A percentile compares a stretch with the other conserved stretches of the same genome.
Conservation (phyloP, 2,113 vertebrate genomes). For the Cephalopterus ornatus region DNA sequence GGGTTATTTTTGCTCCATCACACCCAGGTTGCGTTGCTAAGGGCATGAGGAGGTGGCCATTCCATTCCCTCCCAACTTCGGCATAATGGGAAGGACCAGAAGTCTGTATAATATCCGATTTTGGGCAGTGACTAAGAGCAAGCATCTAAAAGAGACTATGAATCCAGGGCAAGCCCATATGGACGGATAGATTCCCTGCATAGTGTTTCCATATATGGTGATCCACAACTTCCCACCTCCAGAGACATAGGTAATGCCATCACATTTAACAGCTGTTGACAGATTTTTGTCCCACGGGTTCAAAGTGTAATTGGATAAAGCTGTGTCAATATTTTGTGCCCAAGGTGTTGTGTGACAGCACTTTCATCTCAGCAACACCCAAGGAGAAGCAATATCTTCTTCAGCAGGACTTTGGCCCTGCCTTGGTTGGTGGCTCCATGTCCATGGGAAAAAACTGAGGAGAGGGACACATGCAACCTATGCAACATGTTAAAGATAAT, state of each 20-base stretch:
- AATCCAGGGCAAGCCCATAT: not conserved
- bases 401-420: not conserved
- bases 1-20: not conserved
- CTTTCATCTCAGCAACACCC: not conserved
- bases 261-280: not conserved
- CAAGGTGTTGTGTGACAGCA: not conserved
- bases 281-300: not conserved
- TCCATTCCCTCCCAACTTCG: not conserved
- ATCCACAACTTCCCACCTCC: not conserved
- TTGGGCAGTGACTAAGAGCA: not conserved
- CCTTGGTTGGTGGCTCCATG: not conserved
- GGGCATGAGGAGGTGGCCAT: not conserved
- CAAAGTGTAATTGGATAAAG: not conserved
- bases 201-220: not conserved
- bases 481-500: not conserved
- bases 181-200: not conserved
- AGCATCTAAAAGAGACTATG: not conserved
- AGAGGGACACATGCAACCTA: not conserved
- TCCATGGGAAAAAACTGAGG: not conserved
- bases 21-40: not conserved
- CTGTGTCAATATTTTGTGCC: not conserved
- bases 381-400: not conserved
- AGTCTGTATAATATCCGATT: not conserved
- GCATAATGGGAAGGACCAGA: not conserved
- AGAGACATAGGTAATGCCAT: conserved; percentile 18